Percentiles rank a stretch among this genome's conserved stretches.
Evolutionary conservation across 2,797 vertebrate genomes (phyloP).

Genomic region (Gallinago stenura): DNA sequence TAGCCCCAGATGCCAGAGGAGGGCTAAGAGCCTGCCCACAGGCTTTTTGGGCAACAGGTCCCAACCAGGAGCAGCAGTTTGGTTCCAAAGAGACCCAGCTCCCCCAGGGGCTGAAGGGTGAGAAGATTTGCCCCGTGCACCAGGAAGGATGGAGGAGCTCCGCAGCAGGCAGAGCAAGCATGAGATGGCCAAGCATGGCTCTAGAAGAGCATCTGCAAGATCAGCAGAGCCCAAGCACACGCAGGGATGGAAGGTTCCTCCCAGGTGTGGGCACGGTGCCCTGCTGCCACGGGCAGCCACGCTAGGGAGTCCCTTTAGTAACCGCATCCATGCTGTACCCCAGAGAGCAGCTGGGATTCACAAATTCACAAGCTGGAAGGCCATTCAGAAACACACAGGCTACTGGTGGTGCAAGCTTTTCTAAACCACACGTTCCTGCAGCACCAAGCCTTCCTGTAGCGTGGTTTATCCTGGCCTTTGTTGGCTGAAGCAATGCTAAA

Average conservation of each 20-base stretch:
- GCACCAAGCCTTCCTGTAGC: background rate
- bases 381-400: background rate
- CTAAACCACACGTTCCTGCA: background rate
- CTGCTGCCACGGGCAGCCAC: background rate
- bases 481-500: background rate
- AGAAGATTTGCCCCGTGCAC: background rate
- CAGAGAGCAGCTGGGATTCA: rapidly evolving
- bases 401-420: background rate
- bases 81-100: background rate
- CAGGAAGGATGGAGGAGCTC: background rate
- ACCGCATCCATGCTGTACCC: background rate
- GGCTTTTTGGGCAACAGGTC: background rate
- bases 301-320: background rate
- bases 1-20: background rate
- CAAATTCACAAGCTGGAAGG: background rate
- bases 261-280: rapidly evolving
- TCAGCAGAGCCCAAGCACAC: background rate
- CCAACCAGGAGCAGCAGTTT: background rate
- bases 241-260: background rate
- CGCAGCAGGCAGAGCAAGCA: background rate
- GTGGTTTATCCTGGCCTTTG: background rate
- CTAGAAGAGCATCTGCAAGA: background rate
- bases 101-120: background rate
- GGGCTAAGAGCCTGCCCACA: background rate
- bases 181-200: background rate